phyloP scores from a whole-genome alignment of 1,140 invertebrate species.

The Calephelis nemesis region DNA sequence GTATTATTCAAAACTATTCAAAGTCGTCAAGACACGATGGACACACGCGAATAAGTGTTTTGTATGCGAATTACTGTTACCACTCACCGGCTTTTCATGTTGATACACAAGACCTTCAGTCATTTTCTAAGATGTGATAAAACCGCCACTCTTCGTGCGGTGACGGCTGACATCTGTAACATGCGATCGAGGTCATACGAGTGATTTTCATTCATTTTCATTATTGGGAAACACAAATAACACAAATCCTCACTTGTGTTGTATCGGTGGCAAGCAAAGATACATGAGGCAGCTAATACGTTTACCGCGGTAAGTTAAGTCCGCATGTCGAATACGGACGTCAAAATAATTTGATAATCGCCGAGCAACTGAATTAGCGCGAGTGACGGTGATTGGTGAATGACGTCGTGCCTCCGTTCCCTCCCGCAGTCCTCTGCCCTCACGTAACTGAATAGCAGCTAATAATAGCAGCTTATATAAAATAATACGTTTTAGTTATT shows the following conservation, averaged over 20 bases:
- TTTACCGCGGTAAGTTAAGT: constrained; percentile 55
- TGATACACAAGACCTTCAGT: constrained; percentile 64
- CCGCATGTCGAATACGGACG: constrained; percentile 59
- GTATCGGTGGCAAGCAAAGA: constrained; percentile 58
- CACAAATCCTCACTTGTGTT: constrained; percentile 62
- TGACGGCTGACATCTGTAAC: constrained; percentile 73
- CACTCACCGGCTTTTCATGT: constrained; percentile 73
- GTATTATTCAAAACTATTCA: constrained; percentile 18
- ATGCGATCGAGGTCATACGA: constrained; percentile 65
- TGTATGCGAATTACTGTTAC: constrained; percentile 29
- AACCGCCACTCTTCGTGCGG: constrained; percentile 70
- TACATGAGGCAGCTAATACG: constrained; percentile 59
- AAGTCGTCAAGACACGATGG: constrained; percentile 20
- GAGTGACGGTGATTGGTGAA: constrained; percentile 31
- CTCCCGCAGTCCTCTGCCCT: constrained; percentile 16
- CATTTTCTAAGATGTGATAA: constrained; percentile 77
- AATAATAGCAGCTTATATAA: background rate
- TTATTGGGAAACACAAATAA: constrained; percentile 29
- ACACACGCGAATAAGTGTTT: constrained; percentile 24
- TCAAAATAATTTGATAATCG: constrained; percentile 62
- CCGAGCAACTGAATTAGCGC: constrained; percentile 53
- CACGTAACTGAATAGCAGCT: background rate
- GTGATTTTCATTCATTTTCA: constrained; percentile 33
- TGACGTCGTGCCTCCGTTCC: constrained; percentile 37
- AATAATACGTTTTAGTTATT: background rate